phyloP scores from a whole-genome alignment of 1,140 invertebrate species.

The Elymnias hypermnestra region DNA sequence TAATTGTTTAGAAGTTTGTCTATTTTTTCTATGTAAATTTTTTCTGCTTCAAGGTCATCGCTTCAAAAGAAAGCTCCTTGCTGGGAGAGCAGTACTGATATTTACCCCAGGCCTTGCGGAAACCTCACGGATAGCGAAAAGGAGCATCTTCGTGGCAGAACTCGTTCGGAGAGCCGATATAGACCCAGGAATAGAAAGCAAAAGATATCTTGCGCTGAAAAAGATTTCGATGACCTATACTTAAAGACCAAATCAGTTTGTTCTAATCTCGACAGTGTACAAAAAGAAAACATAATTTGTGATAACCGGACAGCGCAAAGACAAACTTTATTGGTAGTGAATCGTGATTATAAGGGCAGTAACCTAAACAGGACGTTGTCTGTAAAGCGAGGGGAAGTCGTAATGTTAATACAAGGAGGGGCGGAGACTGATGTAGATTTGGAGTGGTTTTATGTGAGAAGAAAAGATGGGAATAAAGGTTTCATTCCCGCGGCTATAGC shows the following conservation, averaged over 20 bases:
- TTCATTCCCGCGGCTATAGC: constrained; percentile 86
- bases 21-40: background rate
- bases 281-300: constrained; percentile 37
- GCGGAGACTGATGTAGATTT: constrained; percentile 66
- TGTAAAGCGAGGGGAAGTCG: constrained; percentile 84
- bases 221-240: constrained; percentile 83
- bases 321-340: constrained; percentile 82
- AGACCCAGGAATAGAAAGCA: constrained; percentile 63
- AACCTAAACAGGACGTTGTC: constrained; percentile 77
- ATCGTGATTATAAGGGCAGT: constrained; percentile 78
- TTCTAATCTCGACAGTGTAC: constrained; percentile 58
- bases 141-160: constrained; percentile 74
- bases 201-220: constrained; percentile 77
- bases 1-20: no score
- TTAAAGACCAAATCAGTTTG: constrained; percentile 76
- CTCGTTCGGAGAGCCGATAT: constrained; percentile 76
- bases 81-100: constrained; percentile 87
- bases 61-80: constrained; percentile 78
- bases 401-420: constrained; percentile 78
- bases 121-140: constrained; percentile 86
- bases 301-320: constrained; percentile 39
- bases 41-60: constrained; percentile 44
- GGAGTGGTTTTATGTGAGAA: constrained; percentile 85
- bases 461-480: constrained; percentile 81
- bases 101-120: constrained; percentile 76